These are phyloP conservation scores for Anthoscopus minutus DNA, from an alignment of 2,113 vertebrate species.

Conservation along the genomic window DNA sequence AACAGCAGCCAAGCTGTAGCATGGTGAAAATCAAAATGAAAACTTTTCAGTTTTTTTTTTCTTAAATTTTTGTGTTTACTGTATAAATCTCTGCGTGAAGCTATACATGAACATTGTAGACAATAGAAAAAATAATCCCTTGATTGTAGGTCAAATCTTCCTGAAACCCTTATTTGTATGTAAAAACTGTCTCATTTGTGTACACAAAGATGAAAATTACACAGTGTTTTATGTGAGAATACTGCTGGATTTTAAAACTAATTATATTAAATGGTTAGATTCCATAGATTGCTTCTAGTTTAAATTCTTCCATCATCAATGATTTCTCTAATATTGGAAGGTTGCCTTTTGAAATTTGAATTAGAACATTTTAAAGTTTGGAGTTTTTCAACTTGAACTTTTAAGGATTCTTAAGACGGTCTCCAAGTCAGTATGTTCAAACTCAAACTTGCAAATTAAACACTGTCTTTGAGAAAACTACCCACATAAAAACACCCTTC, in stretches of 20 bases:
- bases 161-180: background rate
- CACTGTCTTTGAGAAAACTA: background rate
- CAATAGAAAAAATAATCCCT: background rate
- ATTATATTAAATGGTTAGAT: background rate
- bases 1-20: background rate
- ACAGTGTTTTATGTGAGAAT: background rate
- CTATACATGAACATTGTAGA: background rate
- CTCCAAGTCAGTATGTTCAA: background rate
- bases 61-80: background rate
- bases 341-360: background rate
- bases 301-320: background rate
- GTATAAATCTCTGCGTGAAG: background rate
- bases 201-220: background rate
- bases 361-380: background rate
- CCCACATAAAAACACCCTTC: background rate
- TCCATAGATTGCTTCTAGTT: background rate
- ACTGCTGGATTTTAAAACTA: background rate
- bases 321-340: background rate
- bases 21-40: background rate
- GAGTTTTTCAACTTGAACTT: background rate
- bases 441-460: background rate
- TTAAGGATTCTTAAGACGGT: background rate
- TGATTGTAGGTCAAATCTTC: background rate
- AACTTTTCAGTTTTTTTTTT: background rate
- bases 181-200: background rate